A percentile compares a stretch with the other conserved stretches of the same genome.
phyloP scores from a whole-genome alignment of 2,113 vertebrate species.

The Cyprinodon tularosa region DNA sequence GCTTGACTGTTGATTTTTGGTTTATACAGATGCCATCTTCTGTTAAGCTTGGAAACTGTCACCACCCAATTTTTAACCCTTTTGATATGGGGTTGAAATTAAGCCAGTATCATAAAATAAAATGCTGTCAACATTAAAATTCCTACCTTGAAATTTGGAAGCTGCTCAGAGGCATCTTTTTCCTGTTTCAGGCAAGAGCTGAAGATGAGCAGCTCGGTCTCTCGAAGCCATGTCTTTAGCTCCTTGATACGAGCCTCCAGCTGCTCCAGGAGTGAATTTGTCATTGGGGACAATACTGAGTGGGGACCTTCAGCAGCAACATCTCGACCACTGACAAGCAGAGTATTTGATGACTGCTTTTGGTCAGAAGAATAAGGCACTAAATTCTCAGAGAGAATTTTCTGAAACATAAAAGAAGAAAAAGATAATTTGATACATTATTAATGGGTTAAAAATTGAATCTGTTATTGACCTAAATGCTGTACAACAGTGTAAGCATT shows the following conservation, averaged over 20 bases:
- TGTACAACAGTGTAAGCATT: background rate
- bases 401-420: conserved; percentile 65
- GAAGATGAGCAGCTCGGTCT: conserved; percentile 98
- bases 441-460: background rate
- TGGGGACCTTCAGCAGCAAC: conserved; percentile 63
- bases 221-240: conserved; percentile 94
- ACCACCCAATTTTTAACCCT: background rate
- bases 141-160: conserved; percentile 94
- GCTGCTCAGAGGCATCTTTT: conserved; percentile 84
- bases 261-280: conserved; percentile 90
- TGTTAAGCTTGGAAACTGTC: too few species aligned
- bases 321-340: background rate
- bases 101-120: background rate
- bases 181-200: conserved; percentile 93
- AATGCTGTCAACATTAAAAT: too few species aligned
- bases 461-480: background rate
- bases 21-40: too few species aligned
- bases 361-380: background rate
- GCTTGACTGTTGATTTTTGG: too few species aligned
- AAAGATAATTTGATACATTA: background rate
- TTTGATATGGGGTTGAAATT: background rate
- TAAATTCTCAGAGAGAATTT: conserved; percentile 84
- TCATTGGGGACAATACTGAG: conserved; percentile 90
- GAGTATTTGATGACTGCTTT: conserved; percentile 37
- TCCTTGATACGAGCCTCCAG: conserved; percentile 96